A percentile compares a stretch with the other conserved stretches of the same genome.
Conservation (phyloP, 1,140 invertebrate species). For the Drosophila aff. region DNA sequence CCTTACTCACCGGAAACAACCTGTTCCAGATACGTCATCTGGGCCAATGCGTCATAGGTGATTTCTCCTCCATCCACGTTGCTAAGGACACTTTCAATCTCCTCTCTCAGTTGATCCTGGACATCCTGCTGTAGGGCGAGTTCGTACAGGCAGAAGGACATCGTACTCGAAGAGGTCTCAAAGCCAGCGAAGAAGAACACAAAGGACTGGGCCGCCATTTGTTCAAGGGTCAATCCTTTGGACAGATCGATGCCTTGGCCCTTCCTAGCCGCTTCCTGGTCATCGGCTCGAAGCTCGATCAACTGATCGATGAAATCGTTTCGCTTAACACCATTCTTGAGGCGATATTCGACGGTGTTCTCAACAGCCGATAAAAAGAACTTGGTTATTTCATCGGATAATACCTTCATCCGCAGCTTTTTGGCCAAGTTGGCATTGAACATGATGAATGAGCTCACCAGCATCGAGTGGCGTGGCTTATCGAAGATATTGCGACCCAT, state of each 20-base stretch:
- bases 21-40: slow-evolving; percentile 80
- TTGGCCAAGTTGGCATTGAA: slow-evolving; percentile 51
- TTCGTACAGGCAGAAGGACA: slow-evolving; percentile 85
- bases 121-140: slow-evolving; percentile 83
- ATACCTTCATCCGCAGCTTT: slow-evolving; percentile 55
- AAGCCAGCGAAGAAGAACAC: slow-evolving; percentile 81
- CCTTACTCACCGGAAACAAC: slow-evolving; percentile 74
- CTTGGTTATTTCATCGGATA: slow-evolving; percentile 66
- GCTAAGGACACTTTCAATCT: slow-evolving; percentile 81
- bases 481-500: slow-evolving; percentile 67
- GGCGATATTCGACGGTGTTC: slow-evolving; percentile 81
- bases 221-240: slow-evolving; percentile 57
- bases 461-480: slow-evolving; percentile 42
- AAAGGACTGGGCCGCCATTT: slow-evolving; percentile 76
- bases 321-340: slow-evolving; percentile 73
- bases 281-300: slow-evolving; percentile 70
- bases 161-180: slow-evolving; percentile 82
- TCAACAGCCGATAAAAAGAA: slow-evolving; percentile 84
- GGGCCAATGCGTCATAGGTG: slow-evolving; percentile 72
- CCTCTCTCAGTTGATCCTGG: slow-evolving; percentile 85
- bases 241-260: slow-evolving; percentile 57
- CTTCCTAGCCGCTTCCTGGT: slow-evolving; percentile 32
- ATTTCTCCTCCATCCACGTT: slow-evolving; percentile 46
- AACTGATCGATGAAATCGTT: slow-evolving; percentile 85
- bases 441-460: slow-evolving; percentile 44